These are phyloP conservation scores for Phalangium opilio DNA, from an alignment of 2,888 invertebrate genomes.

Conservation along the genomic window DNA sequence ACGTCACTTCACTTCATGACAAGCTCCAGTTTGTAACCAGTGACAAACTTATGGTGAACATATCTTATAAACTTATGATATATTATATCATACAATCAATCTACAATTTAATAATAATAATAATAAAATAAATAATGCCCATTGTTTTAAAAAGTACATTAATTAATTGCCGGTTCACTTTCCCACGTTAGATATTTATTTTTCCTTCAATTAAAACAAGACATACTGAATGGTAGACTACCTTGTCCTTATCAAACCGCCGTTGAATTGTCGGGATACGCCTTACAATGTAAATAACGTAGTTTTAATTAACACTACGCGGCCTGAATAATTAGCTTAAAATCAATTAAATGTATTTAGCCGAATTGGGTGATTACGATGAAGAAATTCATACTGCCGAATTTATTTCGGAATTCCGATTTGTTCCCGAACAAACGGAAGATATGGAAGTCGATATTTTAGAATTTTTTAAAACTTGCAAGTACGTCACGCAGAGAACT, in stretches of 20 bases:
- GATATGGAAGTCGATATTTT: conserved; percentile 88
- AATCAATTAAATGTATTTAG: no score
- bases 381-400: conserved; percentile 80
- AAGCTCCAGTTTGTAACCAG: no score
- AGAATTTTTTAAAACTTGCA: conserved; percentile 59
- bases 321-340: no score
- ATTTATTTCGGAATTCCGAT: conserved; percentile 93
- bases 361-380: conserved; percentile 96
- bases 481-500: conserved; percentile 6
- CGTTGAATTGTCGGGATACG: conserved; percentile 76
- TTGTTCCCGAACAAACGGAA: conserved; percentile 89
- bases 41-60: no score
- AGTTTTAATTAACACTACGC: no score
- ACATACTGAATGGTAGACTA: conserved; percentile 76
- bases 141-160: neutral
- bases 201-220: conserved; percentile 90
- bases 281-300: conserved; percentile 76
- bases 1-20: no score
- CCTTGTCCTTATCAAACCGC: conserved; percentile 74
- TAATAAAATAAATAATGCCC: conserved; percentile 2
- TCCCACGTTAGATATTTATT: conserved; percentile 64
- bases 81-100: conserved; percentile 35
- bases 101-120: conserved; percentile 87
- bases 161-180: neutral
- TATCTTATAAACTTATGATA: no score